Evolutionary conservation across 2,797 vertebrate genomes (phyloP).

Genomic region (Strix occidentalis): DNA sequence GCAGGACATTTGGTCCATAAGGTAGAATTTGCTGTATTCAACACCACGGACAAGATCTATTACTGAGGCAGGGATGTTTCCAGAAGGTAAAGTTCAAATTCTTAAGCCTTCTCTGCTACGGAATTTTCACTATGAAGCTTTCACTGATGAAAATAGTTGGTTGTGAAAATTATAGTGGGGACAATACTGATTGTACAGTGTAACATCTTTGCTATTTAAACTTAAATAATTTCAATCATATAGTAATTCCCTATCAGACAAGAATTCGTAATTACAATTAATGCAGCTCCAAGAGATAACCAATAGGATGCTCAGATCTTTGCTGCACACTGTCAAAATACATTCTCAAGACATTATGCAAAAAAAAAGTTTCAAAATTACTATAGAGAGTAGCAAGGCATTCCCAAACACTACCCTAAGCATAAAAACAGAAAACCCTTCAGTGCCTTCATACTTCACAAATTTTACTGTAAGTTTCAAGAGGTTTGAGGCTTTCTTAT

Average conservation of each 20-base stretch:
- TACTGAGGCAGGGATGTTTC: not conserved
- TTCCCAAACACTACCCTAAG: not conserved
- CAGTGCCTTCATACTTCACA: not conserved
- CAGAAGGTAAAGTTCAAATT: not conserved
- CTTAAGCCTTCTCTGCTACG: not conserved
- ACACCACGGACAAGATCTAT: not conserved
- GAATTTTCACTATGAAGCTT: not conserved
- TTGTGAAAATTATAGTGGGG: not conserved
- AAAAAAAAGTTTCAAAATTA: not conserved
- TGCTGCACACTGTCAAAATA: not conserved
- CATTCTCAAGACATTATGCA: not conserved
- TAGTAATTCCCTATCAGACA: not conserved
- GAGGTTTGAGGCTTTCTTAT: not conserved
- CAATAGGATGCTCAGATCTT: not conserved
- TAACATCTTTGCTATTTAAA: not conserved
- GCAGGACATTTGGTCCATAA: not conserved
- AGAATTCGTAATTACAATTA: not conserved
- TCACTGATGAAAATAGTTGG: not conserved
- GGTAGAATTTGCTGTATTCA: not conserved
- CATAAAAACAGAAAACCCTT: not conserved
- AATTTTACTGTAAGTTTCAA: not conserved
- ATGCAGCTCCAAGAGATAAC: not conserved
- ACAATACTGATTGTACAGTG: not conserved
- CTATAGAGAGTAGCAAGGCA: not conserved
- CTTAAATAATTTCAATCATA: not conserved